A percentile compares a stretch with the other conserved stretches of the same genome.
phyloP scores from a whole-genome alignment of 2,888 invertebrate species.

The Lumbricus terrestris region DNA sequence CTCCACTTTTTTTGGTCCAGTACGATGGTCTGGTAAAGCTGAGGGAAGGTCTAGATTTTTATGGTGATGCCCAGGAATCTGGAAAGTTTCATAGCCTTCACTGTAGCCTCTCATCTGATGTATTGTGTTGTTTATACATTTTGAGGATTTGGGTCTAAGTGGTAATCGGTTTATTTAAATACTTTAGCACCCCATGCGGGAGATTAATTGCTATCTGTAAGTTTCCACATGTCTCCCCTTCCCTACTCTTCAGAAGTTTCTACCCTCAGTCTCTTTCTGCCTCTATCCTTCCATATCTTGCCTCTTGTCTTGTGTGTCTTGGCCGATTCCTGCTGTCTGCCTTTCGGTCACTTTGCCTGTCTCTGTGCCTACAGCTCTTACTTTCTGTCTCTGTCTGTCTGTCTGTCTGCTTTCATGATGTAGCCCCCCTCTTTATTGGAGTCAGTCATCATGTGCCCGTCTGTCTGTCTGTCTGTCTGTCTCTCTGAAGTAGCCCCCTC shows the following conservation, averaged over 20 bases:
- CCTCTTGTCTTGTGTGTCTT: background rate
- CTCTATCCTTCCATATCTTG: background rate
- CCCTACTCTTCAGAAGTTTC: background rate
- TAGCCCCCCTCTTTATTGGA: too few species aligned
- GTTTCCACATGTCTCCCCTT: background rate
- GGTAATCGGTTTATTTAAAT: background rate
- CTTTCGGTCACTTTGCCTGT: too few species aligned
- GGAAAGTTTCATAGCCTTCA: background rate
- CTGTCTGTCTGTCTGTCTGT: too few species aligned
- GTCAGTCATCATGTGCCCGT: too few species aligned
- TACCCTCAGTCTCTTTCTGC: background rate
- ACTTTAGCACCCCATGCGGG: background rate
- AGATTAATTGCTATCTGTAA: slow-evolving; percentile 3
- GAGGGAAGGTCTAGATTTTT: background rate
- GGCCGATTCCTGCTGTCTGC: background rate
- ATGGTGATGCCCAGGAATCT: background rate
- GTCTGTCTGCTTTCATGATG: too few species aligned
- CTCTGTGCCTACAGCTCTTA: too few species aligned
- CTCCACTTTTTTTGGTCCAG: background rate
- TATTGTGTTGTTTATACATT: background rate
- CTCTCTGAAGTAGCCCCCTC: too few species aligned
- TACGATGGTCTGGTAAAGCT: background rate
- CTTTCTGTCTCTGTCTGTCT: too few species aligned
- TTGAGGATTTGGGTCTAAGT: background rate
- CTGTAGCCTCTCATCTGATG: background rate